Base-by-base conservation (phyloP, 1,140 invertebrate species). In the Rhizoglyphus robini region DNA sequence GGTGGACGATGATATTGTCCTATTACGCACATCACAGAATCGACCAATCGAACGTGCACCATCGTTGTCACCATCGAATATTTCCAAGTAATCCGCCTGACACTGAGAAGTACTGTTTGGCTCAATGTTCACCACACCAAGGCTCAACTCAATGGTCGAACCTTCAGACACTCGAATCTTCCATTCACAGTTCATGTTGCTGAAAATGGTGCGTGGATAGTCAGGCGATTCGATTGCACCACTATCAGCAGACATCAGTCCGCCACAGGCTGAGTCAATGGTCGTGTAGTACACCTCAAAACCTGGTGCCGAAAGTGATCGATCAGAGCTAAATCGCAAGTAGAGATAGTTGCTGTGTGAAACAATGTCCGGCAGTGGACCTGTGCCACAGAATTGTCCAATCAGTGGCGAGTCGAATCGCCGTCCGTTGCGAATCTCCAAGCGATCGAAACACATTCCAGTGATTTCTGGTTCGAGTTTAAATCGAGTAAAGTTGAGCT, bases 361-460 rank as follows among this genome's bases (percentile, higher is more conserved):
- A 5, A 78, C 76, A 23, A 89, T 82, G 69, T 76, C 76, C 2
- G 82, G 81, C 68, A 84, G 80, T 31, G 77, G 78, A 3, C 59
- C 48, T 2, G 20, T 76, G 5, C 85, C 84, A 73, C 88, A 90
- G 71, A 77, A 87, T 75, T 77, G 84, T 13, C 83, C 86, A 65
- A 88, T 79, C 51, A 88, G 71, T 13, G 88, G 86, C 18, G 87
- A 83, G 4, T 77, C 80, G 13, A 76, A 73, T 58, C 79, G 78
- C 3, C 78, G 80, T 47, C 88, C 88, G 74, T 90, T 88, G 69
- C 88, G 87, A 70, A 92, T 83, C 79, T 88, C 85, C 46, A 93
- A 75, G 74, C 81, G 88, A 76, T 92, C 88, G 64, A 79, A 84
- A n/a, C 70, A 68, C 70, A 88, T 88, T 18, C 63, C 46, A 46